Evolutionary conservation across 2,113 vertebrate genomes (phyloP), one percentile per base, ranked within the genome.

Genomic region (Silurus asotus): DNA sequence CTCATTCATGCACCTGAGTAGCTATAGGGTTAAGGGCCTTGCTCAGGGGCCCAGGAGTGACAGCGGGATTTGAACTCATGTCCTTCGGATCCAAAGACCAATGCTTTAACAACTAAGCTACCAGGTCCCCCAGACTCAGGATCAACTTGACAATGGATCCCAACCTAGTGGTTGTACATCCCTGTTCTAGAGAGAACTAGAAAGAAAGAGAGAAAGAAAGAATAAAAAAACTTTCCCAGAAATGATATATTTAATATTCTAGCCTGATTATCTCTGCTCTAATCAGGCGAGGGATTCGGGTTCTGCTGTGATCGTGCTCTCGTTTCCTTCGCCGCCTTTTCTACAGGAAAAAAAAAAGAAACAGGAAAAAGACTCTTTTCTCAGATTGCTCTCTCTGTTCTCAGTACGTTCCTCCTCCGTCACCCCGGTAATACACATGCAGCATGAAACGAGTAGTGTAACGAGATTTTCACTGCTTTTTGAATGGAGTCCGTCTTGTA

Each of bases 341-440:
- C 19, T 0, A 6, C 48, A 75, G 5, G 51, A 19, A 11, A n/a
- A 14, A 74, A 23, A 23, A 10, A 7, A 37, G 28, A 37, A 45
- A 13, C 0, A 0, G 14, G 28, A 2, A 45, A 19, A 45, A 45
- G 6, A 45, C 4, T 48, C 17, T 45, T 48, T 8, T 72, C 69
- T 20, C 37, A 37, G n/a, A 15, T 74, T 11, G 8, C 67, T 70
- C 14, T 62, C 84, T 81, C 84, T 62, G 75, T 61, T 70, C 25
- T n/a, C 69, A 51, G 23, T 82, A 67, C 45, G 8, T 51, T 65
- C 25, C 81, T 53, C 55, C 37, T 86, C 88, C 81, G 88, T 86
- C 88, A 84, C 87, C 87, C 48, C 86, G 87, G 88, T 86, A 89
- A 89, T 89, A n/a, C 84, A 87, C 88, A 89, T 76, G 76, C 69